phyloP scores from a whole-genome alignment of 2,113 vertebrate species.

The Ascaphus truei region DNA sequence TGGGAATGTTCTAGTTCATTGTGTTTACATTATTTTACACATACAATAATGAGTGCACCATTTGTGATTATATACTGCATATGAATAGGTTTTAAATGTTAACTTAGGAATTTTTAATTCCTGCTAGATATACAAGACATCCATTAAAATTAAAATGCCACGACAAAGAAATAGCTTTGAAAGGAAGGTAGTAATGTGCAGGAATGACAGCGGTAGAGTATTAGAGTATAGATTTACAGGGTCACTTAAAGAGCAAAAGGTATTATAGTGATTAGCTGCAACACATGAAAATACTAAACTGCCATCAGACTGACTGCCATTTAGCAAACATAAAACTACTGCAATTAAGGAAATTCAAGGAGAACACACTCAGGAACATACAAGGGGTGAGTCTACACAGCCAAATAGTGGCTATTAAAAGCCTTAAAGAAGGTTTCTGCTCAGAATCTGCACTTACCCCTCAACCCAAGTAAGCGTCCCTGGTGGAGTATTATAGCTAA shows the following conservation, averaged over 20 bases:
- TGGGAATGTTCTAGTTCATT: no score
- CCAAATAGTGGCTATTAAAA: conserved; percentile 64
- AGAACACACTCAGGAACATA: conserved; percentile 67
- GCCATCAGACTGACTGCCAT: conserved; percentile 64
- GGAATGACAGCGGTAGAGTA: conserved; percentile 60
- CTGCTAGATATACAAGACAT: conserved; percentile 74
- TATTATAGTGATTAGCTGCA: conserved; percentile 64
- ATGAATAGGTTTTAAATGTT: no score
- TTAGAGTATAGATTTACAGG: conserved; percentile 55
- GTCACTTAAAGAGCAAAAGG: conserved; percentile 57
- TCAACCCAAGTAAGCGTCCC: conserved; percentile 83
- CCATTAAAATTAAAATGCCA: conserved; percentile 56
- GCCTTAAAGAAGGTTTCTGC: conserved; percentile 55
- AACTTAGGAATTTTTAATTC: no score
- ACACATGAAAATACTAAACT: conserved; percentile 60
- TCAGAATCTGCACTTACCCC: conserved; percentile 79
- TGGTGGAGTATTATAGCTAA: conserved; percentile 83
- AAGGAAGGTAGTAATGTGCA: conserved; percentile 52
- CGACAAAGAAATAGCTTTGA: conserved; percentile 50
- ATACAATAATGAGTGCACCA: no score
- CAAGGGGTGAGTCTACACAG: conserved; percentile 46
- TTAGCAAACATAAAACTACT: conserved; percentile 65
- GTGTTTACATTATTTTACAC: no score
- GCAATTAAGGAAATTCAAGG: conserved; percentile 65
- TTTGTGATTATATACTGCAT: no score